phyloP scores from a whole-genome alignment of 2,113 vertebrate species.

The Mesoclemmys tuberculata region DNA sequence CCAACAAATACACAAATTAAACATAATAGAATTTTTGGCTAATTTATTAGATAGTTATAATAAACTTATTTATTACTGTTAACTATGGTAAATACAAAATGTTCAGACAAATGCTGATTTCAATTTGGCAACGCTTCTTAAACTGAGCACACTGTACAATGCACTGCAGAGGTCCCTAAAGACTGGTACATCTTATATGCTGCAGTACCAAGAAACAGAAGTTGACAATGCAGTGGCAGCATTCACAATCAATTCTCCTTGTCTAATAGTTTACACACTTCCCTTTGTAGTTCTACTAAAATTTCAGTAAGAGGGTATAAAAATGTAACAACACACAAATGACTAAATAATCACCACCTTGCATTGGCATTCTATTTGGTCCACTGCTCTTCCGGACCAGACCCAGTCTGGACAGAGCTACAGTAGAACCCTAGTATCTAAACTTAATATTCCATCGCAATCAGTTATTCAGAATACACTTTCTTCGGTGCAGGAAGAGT shows the following conservation, averaged over 20 bases:
- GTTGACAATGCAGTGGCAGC: not conserved
- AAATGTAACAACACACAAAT: not conserved
- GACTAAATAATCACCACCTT: not conserved
- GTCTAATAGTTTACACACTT: not conserved
- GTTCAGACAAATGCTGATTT: not conserved
- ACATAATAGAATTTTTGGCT: not conserved
- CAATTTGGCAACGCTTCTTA: not conserved
- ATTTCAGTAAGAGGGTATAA: not conserved
- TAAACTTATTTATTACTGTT: not conserved
- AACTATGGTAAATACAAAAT: not conserved
- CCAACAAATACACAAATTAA: fast-evolving
- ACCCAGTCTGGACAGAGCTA: not conserved
- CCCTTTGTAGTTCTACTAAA: not conserved
- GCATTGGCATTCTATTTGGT: not conserved
- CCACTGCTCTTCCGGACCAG: not conserved
- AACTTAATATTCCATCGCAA: not conserved
- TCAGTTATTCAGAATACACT: not conserved
- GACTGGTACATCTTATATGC: not conserved
- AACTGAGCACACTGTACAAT: not conserved
- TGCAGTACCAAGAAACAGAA: not conserved
- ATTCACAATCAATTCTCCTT: not conserved
- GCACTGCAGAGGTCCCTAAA: not conserved
- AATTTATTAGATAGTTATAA: not conserved
- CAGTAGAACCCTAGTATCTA: not conserved
- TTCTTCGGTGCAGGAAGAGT: not conserved